Evolutionary conservation across 2,797 vertebrate genomes (phyloP).

Genomic region (Scolopax bukidnonensis): DNA sequence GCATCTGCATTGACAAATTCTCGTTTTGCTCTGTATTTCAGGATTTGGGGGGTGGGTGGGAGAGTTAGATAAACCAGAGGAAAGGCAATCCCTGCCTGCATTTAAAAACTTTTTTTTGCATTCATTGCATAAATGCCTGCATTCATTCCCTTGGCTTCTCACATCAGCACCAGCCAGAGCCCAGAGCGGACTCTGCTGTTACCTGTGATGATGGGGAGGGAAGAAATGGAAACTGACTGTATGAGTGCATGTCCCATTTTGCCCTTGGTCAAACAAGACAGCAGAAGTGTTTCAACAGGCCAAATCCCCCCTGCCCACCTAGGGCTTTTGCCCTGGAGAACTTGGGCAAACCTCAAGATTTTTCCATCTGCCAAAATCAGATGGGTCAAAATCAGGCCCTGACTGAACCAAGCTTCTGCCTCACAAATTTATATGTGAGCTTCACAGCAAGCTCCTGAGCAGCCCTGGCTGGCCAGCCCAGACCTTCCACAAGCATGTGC

Average conservation of each 20-base stretch:
- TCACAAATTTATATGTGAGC: not conserved
- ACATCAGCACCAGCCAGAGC: conserved; percentile 40
- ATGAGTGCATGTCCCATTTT: not conserved
- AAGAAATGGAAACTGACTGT: not conserved
- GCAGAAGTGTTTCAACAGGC: conserved; percentile 37
- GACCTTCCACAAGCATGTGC: not conserved
- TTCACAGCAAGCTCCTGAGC: not conserved
- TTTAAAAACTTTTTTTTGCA: no score
- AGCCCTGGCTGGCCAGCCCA: not conserved
- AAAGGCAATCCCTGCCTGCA: conserved; percentile 13
- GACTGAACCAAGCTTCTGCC: not conserved
- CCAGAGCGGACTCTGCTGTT: not conserved
- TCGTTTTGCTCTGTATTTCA: not conserved
- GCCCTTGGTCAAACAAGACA: conserved; percentile 9
- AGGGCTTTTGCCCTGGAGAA: not conserved
- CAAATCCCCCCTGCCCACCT: not conserved
- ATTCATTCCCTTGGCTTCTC: conserved; percentile 45
- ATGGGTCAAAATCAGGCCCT: not conserved
- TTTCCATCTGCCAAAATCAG: not conserved
- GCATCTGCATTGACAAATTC: not conserved
- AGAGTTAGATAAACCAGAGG: conserved; percentile 15
- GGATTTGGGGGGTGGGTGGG: not conserved
- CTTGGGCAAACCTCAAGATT: not conserved
- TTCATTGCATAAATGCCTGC: no score
- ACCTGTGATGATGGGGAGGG: conserved; percentile 26